Base-by-base conservation (phyloP, 2,113 vertebrate species). In the Menura novaehollandiae region DNA sequence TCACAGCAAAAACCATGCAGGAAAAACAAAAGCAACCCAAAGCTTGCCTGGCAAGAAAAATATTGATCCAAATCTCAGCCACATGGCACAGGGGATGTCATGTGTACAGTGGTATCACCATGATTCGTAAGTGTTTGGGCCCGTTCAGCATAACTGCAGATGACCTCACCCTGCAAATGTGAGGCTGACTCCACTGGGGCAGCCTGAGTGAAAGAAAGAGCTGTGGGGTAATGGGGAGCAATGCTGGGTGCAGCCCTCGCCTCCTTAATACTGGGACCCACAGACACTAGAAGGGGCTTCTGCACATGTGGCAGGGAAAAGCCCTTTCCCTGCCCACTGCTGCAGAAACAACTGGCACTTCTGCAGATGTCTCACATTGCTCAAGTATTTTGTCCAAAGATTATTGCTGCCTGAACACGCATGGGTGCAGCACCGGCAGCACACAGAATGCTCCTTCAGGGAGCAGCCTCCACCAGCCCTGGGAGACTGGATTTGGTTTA, bases 161-260 rank as follows among this genome's bases (percentile, higher is more conserved):
- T 68, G 60, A 51, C 18, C 32, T 66, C 43, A 60, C 20, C 41
- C 46, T 77, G 32, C 17, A 60, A 53, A 72, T 6, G 1, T 30
- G 21, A 32, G 51, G 10, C 24, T 91, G 56, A 41, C n/a, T 55
- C 26, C 59, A 22, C 15, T n/a, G 35, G 20, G 58, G 26, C 49
- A 53, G 47, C 28, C 8, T 73, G 60, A 59, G 20, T 14, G 37
- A 13, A 73, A 68, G n/a, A 47, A 77, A 28, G 9, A 77, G 35
- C n/a, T 0, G 0, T 0, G 32, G 52, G 37, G 3, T n/a, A 52
- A 51, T 7, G 39, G 16, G 15, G 63, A 35, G 8, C 32, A 43
- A 28, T 1, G 1, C 11, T 56, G 67, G 26, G 18, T 83, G 15
- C 30, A 59, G 35, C 16, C 23, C 30, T 85, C 21, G 1, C 35